Evolutionary conservation across 2,888 invertebrate genomes (phyloP), one percentile per base, ranked within the genome.

Genomic region (Chrysomela aeneicollis): DNA sequence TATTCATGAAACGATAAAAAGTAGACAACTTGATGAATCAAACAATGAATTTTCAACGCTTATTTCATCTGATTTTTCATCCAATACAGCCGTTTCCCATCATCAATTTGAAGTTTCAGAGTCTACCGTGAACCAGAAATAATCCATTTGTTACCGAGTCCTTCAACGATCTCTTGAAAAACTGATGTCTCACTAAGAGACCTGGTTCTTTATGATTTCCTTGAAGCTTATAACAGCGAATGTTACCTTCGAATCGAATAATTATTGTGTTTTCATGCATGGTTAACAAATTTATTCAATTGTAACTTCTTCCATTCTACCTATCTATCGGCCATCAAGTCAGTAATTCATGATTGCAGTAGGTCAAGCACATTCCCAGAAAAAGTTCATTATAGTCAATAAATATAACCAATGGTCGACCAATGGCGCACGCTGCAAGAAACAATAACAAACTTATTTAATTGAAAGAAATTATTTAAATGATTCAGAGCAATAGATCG

Each of bases 341-440:
- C 32, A 47, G 46, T 57, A 47, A 57, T 47, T 57, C 57, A 57
- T 46, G 12, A 47, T 17, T 47, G 22, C 26, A 57, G 46, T 57
- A 17, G 57, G 57, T 57, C 57, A 57, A 57, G 57, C 57, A 32
- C 52, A 52, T 52, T 52, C 15, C 32, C 52, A 32, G 52, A 52
- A 18, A 52, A 52, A 15, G 35, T 35, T 35, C 12, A 6, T 12
- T 15, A 15, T 3, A 42, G n/a, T n/a, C 15, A 1, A 42, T 42
- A 15, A 42, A 35, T 35, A 35, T 15, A 42, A 42, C n/a, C 42
- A 42, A 3, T 42, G 15, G 42, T 15, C 6, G n/a, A 42, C n/a
- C 42, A 42, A 3, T 42, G 15, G 42, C 42, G 42, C 42, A 15
- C 42, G 42, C 2, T 3, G 42, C 32, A 9, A 35, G 32, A 35